Evolutionary conservation across 2,113 vertebrate species (phyloP), one percentile per base, ranked within the genome.

Genomic region (Eudyptes chrysolophus): DNA sequence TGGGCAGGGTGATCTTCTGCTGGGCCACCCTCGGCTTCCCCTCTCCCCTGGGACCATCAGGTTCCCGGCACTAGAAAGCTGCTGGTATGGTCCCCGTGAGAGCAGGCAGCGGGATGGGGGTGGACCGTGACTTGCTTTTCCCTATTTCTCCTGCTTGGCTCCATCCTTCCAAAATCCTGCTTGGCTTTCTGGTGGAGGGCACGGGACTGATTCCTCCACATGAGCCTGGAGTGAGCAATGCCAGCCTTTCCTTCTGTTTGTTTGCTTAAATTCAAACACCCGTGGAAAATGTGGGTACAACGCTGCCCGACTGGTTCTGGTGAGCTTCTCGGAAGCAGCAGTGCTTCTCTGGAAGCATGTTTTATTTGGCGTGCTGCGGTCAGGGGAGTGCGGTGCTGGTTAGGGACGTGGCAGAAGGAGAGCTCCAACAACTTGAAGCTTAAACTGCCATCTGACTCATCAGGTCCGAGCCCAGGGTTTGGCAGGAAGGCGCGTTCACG

Each of bases 241-340:
- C 55, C 8, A 8, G 46, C 74, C 11, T 0, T 51, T 54, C 75
- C 79, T n/a, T 80, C 44, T 0, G 7, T 18, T 58, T 78, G 55
- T 32, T 6, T 88, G 44, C 19, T 48, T 12, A 7, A 79, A n/a
- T 57, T 68, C 38, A 48, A 48, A 15, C 32, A 19, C 42, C 72
- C 0, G 0, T 78, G 69, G 69, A 82, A 77, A 77, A 58, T 0
- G 10, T 25, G n/a, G 32, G 6, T 20, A 1, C 15, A 9, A 6
- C 17, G 32, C 89, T 51, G 84, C 64, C 40, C 7, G 86, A 7
- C 86, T 76, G 92, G 86, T 90, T 90, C 66, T 71, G 61, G 34
- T 38, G 81, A 36, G 57, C 72, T 32, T 9, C 34, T 29, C 65
- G 0, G 38, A 6, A 32, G n/a, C 42, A 19, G 46, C 1, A 1